Evolutionary conservation across 1,140 invertebrate genomes (phyloP).

Genomic region (Cryptotermes secundus): DNA sequence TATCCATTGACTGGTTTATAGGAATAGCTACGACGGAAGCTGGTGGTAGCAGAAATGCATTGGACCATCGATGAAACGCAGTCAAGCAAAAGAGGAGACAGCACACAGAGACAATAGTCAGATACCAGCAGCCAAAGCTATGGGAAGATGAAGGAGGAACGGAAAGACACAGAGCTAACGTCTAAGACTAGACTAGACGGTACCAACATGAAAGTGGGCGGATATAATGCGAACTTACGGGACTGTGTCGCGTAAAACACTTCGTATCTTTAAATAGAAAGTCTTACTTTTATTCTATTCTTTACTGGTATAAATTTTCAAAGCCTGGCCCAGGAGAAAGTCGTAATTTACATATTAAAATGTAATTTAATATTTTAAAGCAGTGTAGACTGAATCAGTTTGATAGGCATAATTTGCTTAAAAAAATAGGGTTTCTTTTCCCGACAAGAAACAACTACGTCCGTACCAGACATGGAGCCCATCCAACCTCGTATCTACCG

Average conservation of each 20-base stretch:
- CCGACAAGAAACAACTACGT: too few species aligned
- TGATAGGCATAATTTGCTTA: too few species aligned
- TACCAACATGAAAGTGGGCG: background rate
- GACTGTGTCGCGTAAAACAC: background rate
- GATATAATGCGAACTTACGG: background rate
- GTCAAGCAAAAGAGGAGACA: slow-evolving; percentile 23
- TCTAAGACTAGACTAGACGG: background rate
- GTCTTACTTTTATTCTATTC: too few species aligned
- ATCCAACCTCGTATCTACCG: too few species aligned
- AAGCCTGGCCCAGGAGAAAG: too few species aligned
- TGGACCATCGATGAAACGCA: slow-evolving; percentile 27
- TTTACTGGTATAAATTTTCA: too few species aligned
- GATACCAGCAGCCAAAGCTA: background rate
- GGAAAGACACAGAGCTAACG: background rate
- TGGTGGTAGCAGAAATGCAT: slow-evolving; percentile 14
- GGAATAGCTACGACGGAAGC: slow-evolving; percentile 8
- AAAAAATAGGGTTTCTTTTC: too few species aligned
- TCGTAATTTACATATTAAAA: too few species aligned
- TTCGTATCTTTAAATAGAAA: too few species aligned
- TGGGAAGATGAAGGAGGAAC: background rate
- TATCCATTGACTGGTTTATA: slow-evolving; percentile 25
- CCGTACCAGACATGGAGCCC: too few species aligned
- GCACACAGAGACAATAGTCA: slow-evolving; percentile 14
- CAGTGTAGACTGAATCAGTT: too few species aligned
- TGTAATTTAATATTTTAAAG: too few species aligned